These are phyloP conservation scores for Bombylius discolor DNA, from an alignment of 2,888 invertebrate genomes.

Conservation along the genomic window DNA sequence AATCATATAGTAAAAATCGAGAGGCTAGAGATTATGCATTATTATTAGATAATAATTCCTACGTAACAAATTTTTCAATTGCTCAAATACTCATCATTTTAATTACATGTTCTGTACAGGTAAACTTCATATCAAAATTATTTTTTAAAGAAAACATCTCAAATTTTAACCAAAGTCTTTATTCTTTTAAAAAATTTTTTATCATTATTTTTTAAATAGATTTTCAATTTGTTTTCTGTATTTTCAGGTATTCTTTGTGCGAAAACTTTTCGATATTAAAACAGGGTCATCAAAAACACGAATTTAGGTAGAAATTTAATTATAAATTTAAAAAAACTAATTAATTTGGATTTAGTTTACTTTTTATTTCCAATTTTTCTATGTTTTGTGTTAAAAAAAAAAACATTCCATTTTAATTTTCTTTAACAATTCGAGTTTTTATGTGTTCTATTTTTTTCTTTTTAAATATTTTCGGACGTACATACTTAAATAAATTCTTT, in stretches of 20 bases:
- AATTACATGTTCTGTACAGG: slow-evolving; percentile 62
- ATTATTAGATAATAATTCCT: slow-evolving; percentile 65
- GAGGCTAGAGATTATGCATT: slow-evolving; percentile 75
- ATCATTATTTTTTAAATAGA: background rate
- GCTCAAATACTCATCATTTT: slow-evolving; percentile 73
- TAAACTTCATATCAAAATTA: slow-evolving; percentile 20
- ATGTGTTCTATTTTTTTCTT: no score
- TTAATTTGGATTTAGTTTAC: no score
- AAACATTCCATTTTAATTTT: no score
- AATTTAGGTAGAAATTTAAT: slow-evolving; percentile 20
- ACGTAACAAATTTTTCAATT: slow-evolving; percentile 82
- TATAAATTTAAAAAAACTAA: no score
- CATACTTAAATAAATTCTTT: no score
- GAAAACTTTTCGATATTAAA: slow-evolving; percentile 76
- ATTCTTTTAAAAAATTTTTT: no score
- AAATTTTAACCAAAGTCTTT: no score
- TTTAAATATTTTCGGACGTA: no score
- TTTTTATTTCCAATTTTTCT: no score
- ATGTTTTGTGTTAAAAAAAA: no score
- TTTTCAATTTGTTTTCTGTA: background rate
- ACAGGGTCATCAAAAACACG: slow-evolving; percentile 43
- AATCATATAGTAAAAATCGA: slow-evolving; percentile 64
- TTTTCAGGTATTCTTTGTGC: slow-evolving; percentile 73
- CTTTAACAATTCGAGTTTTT: no score
- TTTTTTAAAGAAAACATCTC: no score